Evolutionary conservation across 2,888 invertebrate genomes (phyloP).

Genomic region (Zelleria hepariella): DNA sequence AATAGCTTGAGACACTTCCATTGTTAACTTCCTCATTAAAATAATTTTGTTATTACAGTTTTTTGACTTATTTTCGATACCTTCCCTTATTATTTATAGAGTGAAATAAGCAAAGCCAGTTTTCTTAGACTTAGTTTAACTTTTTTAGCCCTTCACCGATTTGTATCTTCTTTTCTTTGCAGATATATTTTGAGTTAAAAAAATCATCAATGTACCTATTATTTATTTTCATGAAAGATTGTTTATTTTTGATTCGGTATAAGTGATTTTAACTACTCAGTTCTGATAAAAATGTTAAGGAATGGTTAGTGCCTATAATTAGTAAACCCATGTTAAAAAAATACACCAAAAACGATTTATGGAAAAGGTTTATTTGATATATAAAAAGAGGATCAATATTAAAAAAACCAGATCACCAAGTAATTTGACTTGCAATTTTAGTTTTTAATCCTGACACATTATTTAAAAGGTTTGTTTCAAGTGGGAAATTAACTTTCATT

Average conservation of each 20-base stretch:
- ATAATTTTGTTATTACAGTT: not conserved
- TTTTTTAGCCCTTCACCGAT: slow-evolving; percentile 45
- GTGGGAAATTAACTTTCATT: not conserved
- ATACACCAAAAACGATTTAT: slow-evolving; percentile 69
- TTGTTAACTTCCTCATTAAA: slow-evolving; percentile 11
- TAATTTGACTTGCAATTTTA: not conserved
- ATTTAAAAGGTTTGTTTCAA: not conserved
- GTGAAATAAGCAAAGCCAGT: not conserved
- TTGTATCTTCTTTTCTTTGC: slow-evolving; percentile 21
- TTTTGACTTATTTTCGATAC: not conserved
- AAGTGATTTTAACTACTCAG: too few species aligned
- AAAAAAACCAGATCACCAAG: slow-evolving; percentile 26
- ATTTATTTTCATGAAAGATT: too few species aligned
- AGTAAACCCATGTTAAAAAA: slow-evolving; percentile 71
- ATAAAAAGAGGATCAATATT: slow-evolving; percentile 50
- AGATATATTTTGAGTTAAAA: slow-evolving; percentile 10
- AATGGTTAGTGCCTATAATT: slow-evolving; percentile 59
- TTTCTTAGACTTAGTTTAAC: not conserved
- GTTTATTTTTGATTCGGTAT: slow-evolving; percentile 13
- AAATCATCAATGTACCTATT: not conserved
- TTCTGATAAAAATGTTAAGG: slow-evolving; percentile 24
- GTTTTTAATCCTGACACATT: not conserved
- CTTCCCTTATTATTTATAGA: not conserved
- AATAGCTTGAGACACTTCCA: slow-evolving; percentile 25
- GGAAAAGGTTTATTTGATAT: slow-evolving; percentile 67